A percentile compares a stretch with the other conserved stretches of the same genome.
These are phyloP conservation scores for Catharus bicknelli DNA, from an alignment of 2,113 vertebrate genomes.

Conservation along the genomic window DNA sequence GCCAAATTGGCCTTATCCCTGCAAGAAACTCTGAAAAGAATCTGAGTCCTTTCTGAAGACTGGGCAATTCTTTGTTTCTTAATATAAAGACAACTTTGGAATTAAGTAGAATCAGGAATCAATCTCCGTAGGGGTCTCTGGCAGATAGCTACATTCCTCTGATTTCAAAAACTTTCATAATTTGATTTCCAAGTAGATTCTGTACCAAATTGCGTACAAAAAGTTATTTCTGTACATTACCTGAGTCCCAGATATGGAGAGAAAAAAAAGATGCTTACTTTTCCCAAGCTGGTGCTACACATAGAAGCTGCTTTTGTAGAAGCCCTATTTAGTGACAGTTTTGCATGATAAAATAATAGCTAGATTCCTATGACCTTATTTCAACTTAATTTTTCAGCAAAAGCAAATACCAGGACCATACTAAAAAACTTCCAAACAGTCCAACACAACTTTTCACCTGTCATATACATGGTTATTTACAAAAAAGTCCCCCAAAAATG, in stretches of 20 bases:
- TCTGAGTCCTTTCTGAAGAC: neutral
- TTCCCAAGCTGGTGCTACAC: neutral
- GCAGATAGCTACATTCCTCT: slow-evolving; percentile 1
- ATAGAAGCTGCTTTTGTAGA: neutral
- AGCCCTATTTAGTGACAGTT: neutral
- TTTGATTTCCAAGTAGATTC: neutral
- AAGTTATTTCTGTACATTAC: neutral
- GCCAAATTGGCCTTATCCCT: neutral
- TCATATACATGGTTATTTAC: neutral
- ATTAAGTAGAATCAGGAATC: slow-evolving; percentile 22
- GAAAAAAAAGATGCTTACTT: neutral
- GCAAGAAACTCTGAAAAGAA: slow-evolving; percentile 11
- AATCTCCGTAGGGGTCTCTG: neutral
- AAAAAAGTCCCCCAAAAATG: neutral
- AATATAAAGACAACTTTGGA: neutral
- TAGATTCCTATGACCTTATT: neutral
- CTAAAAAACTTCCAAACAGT: neutral
- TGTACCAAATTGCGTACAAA: neutral
- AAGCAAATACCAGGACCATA: neutral
- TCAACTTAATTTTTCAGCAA: neutral
- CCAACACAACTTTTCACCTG: neutral
- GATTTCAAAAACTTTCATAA: slow-evolving; percentile 14
- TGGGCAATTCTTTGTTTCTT: neutral
- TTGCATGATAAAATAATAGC: neutral
- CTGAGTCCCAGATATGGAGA: neutral